Conservation (phyloP, 2,797 vertebrate species). For the Aldrovandia affinis region DNA sequence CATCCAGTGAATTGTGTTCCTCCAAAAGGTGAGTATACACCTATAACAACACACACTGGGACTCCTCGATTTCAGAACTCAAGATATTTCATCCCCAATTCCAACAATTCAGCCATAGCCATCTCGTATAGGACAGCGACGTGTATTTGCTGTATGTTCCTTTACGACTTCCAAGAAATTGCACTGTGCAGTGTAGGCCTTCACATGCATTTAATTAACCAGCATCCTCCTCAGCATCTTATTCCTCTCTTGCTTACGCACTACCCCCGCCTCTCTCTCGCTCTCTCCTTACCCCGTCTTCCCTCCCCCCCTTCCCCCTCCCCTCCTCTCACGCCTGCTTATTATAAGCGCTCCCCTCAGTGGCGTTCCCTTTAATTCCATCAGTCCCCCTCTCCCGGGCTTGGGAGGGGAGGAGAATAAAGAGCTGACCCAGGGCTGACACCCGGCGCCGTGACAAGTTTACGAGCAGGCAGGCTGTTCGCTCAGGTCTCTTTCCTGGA, state of each 20-base stretch:
- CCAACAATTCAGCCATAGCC: neutral
- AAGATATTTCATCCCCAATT: neutral
- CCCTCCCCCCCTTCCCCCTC: neutral
- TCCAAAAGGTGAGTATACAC: too few species aligned
- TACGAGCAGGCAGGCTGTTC: conserved; percentile 59
- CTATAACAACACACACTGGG: neutral
- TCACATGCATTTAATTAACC: neutral
- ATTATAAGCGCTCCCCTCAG: conserved; percentile 34
- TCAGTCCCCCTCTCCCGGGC: conserved; percentile 10
- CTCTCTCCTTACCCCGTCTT: neutral
- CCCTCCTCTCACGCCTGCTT: conserved; percentile 28
- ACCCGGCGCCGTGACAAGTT: conserved; percentile 64
- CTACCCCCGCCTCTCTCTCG: neutral
- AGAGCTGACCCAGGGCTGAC: conserved; percentile 64
- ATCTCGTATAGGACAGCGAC: neutral
- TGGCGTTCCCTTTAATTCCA: conserved; percentile 23
- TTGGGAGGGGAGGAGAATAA: conserved; percentile 34
- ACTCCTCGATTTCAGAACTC: neutral
- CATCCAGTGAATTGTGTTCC: too few species aligned
- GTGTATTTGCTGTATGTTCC: neutral
- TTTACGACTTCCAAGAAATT: neutral
- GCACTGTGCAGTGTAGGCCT: neutral
- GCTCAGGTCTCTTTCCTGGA: conserved; percentile 63
- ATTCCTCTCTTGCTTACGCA: neutral
- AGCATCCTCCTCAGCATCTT: conserved; percentile 12